These are phyloP conservation scores for Diorhabda carinulata DNA, from an alignment of 1,140 invertebrate genomes.

Conservation along the genomic window DNA sequence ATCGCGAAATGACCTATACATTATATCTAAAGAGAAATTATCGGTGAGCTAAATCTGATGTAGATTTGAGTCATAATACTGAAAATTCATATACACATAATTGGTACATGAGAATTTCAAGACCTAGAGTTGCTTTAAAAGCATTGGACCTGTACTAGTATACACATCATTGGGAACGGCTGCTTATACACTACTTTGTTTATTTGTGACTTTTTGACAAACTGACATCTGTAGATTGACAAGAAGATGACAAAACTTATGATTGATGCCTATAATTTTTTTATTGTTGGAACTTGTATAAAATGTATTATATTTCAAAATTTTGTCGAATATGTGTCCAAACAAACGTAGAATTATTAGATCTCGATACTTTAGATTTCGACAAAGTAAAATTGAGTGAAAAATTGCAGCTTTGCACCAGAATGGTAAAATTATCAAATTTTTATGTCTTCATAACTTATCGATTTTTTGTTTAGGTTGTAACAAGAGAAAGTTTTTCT, in stretches of 20 bases:
- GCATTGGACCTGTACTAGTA: too few species aligned
- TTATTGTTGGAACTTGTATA: not conserved
- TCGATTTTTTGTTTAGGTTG: constrained; percentile 44
- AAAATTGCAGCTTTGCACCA: constrained; percentile 41
- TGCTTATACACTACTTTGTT: not conserved
- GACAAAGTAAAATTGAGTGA: constrained; percentile 43
- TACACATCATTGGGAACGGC: not conserved
- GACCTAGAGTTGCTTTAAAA: too few species aligned
- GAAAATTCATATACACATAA: too few species aligned
- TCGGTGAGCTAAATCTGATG: too few species aligned
- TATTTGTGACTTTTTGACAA: not conserved
- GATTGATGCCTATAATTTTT: not conserved
- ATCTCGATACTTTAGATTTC: constrained; percentile 40
- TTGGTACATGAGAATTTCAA: too few species aligned
- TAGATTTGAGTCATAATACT: too few species aligned
- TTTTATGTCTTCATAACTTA: constrained; percentile 36
- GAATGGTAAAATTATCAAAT: constrained; percentile 41
- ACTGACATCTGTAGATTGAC: not conserved
- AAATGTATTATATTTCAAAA: not conserved
- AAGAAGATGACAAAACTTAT: not conserved
- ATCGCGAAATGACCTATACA: too few species aligned
- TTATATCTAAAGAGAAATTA: too few species aligned
- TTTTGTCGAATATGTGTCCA: constrained; percentile 28
- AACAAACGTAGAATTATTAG: constrained; percentile 35
- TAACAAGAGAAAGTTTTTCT: constrained; percentile 37